Base-by-base conservation (phyloP, 1,140 invertebrate genomes). In the Atta texana region DNA sequence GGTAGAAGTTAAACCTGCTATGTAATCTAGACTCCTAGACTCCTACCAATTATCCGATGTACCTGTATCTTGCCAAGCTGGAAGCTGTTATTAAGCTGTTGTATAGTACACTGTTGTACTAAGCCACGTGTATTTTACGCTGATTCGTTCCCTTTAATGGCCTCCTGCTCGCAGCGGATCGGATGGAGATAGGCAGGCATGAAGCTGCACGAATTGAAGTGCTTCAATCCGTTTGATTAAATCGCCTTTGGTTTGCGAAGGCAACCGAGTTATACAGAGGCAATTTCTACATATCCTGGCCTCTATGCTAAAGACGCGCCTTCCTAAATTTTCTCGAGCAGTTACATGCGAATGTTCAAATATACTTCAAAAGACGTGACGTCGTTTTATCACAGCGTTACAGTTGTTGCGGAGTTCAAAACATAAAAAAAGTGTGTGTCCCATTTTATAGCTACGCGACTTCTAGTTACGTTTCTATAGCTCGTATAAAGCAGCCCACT, bases 211-310 rank as follows among this genome's bases (percentile, higher is more conserved):
- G 75, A 90, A 90, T 88, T 87, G 89, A 90, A 90, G 68, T 75
- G 68, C 85, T 76, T 88, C 89, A 90, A 90, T 90, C 78, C 76
- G 64, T 53, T 86, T 90, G 89, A 90, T 90, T 90, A 88, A 90
- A 90, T 88, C 63, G 89, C 75, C 24, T 74, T 90, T 87, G 76
- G 55, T 77, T 86, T 85, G 55, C 57, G 61, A 53, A 34, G 77
- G 75, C 78, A 59, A 53, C 49, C 28, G 6, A 49, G 39, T 69
- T 69, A 44, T 44, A 69, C 44, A 18, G 2, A 59, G 53, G 21
- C 16, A 57, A 59, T n/a, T 51, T 68, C 64, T 74, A 8, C 51
- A 16, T 68, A 28, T 69, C n/a, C 44, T 66, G 5, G 3, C n/a
- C 18, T 61, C 12, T 68, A 39, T 31, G 72, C 61, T 74, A 63